These are phyloP conservation scores for Mimumesa dahlbomi DNA, from an alignment of 2,888 invertebrate genomes.

Conservation along the genomic window DNA sequence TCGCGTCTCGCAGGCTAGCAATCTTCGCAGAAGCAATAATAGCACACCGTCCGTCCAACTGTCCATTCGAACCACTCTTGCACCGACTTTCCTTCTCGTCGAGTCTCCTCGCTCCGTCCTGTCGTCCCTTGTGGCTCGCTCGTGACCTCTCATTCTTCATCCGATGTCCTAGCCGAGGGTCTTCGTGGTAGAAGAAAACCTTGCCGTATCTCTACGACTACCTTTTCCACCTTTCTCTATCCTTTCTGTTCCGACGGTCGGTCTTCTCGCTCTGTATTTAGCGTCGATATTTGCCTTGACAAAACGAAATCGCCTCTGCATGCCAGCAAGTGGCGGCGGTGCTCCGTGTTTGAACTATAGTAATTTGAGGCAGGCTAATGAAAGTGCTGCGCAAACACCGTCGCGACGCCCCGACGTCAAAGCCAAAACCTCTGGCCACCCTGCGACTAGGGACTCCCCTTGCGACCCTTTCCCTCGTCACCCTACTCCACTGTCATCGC, in stretches of 20 bases:
- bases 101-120: conserved; percentile 18
- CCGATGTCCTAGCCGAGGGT: conserved; percentile 18
- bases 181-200: conserved; percentile 13
- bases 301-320: conserved; percentile 75
- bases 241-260: not conserved
- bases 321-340: conserved; percentile 61
- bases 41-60: conserved; percentile 74
- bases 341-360: conserved; percentile 77
- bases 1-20: conserved; percentile 73
- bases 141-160: conserved; percentile 43
- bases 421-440: conserved; percentile 72
- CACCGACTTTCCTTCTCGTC: conserved; percentile 38
- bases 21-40: conserved; percentile 78
- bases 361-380: conserved; percentile 80
- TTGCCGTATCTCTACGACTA: not conserved
- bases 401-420: conserved; percentile 78
- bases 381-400: conserved; percentile 79
- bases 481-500: conserved; percentile 42
- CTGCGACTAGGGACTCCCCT: conserved; percentile 21
- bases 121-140: conserved; percentile 41
- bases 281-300: conserved; percentile 75
- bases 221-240: conserved; percentile 4
- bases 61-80: conserved; percentile 67
- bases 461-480: conserved; percentile 30
- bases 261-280: conserved; percentile 37